Evolutionary conservation across 2,888 invertebrate species (phyloP).

Genomic region (Acleris emargana): DNA sequence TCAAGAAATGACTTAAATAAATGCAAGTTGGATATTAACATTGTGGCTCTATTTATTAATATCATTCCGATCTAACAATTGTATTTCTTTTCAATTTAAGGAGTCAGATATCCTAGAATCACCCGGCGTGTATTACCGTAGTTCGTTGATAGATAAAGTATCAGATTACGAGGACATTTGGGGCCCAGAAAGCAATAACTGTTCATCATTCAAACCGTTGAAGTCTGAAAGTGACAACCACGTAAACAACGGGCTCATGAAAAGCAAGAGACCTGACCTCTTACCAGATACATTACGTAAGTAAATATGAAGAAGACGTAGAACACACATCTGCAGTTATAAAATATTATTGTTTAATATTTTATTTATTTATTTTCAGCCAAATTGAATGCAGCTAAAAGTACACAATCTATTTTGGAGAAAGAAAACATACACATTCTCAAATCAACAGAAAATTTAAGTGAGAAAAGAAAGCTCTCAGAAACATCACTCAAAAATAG

Average conservation of each 20-base stretch:
- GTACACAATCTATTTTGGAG: slow-evolving; percentile 75
- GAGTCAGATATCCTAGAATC: slow-evolving; percentile 94
- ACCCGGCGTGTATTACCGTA: slow-evolving; percentile 91
- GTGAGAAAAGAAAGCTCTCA: slow-evolving; percentile 70
- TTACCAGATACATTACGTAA: slow-evolving; percentile 84
- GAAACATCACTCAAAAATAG: slow-evolving; percentile 70
- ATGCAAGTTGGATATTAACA: background rate
- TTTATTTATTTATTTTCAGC: slow-evolving; percentile 55
- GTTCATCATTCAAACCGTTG: slow-evolving; percentile 77
- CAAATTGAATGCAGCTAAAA: slow-evolving; percentile 73
- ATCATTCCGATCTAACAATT: slow-evolving; percentile 2
- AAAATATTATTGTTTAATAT: background rate
- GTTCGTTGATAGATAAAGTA: slow-evolving; percentile 94
- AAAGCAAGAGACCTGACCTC: slow-evolving; percentile 84
- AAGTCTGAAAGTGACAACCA: slow-evolving; percentile 69
- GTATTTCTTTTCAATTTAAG: slow-evolving; percentile 59
- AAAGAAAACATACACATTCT: slow-evolving; percentile 74
- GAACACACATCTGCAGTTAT: background rate
- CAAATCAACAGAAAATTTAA: slow-evolving; percentile 71
- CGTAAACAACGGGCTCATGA: slow-evolving; percentile 78
- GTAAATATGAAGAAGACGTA: slow-evolving; percentile 44
- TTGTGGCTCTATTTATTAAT: background rate
- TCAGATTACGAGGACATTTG: slow-evolving; percentile 98
- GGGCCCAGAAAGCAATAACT: slow-evolving; percentile 86
- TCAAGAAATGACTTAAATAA: too few species aligned